These are phyloP conservation scores for Chironomus striatipennis DNA, from an alignment of 1,140 invertebrate genomes.

Conservation along the genomic window DNA sequence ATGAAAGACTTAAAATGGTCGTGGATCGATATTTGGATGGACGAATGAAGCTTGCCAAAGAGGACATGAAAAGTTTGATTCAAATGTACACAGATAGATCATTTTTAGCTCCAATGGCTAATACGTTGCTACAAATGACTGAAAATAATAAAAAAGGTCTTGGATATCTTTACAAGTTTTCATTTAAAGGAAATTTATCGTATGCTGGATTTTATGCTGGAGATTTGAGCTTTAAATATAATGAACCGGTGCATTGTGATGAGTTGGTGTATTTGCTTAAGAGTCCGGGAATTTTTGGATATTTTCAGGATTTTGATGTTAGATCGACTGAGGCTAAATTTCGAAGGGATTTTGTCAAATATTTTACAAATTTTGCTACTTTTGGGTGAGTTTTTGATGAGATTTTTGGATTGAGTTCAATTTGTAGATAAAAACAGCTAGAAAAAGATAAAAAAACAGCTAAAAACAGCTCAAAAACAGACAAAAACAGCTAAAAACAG, in stretches of 20 bases:
- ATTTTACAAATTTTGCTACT: neutral
- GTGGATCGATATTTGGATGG: slow-evolving; percentile 34
- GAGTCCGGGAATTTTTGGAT: slow-evolving; percentile 32
- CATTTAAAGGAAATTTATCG: slow-evolving; percentile 31
- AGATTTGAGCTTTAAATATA: slow-evolving; percentile 28
- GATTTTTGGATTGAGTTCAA: too few relatives aligned
- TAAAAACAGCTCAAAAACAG: too few relatives aligned
- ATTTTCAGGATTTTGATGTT: neutral
- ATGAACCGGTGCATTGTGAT: slow-evolving; percentile 37
- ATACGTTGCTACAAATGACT: slow-evolving; percentile 28
- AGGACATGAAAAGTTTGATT: slow-evolving; percentile 30
- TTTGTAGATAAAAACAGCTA: too few relatives aligned
- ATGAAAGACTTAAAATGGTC: slow-evolving; percentile 26
- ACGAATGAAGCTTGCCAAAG: slow-evolving; percentile 31
- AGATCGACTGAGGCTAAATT: neutral
- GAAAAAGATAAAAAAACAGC: too few relatives aligned
- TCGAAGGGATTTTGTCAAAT: neutral
- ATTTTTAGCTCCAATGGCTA: slow-evolving; percentile 33
- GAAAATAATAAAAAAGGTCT: slow-evolving; percentile 28
- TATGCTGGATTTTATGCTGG: slow-evolving; percentile 33
- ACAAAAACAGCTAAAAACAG: too few relatives aligned
- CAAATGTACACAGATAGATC: slow-evolving; percentile 26
- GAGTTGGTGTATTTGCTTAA: slow-evolving; percentile 37
- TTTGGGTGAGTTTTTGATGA: neutral
- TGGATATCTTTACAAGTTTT: slow-evolving; percentile 34